These are phyloP conservation scores for Helleia helle DNA, from an alignment of 2,888 invertebrate genomes.

Conservation along the genomic window DNA sequence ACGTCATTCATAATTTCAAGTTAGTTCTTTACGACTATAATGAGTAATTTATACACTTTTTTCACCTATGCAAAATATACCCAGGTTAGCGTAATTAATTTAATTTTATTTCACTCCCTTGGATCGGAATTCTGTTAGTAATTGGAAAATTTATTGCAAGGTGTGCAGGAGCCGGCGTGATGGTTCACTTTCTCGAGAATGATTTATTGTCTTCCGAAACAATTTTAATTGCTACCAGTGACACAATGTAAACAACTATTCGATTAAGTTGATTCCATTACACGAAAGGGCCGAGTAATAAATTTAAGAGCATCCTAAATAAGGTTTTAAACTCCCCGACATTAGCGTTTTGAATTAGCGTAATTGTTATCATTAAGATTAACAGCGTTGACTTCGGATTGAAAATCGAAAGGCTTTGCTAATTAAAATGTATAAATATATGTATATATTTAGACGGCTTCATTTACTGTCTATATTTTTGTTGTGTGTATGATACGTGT, in stretches of 20 bases:
- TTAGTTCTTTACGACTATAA: no score
- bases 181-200: slow-evolving; percentile 70
- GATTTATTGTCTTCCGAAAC: slow-evolving; percentile 69
- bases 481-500: neutral
- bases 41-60: no score
- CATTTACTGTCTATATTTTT: neutral
- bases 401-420: neutral
- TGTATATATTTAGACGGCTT: no score
- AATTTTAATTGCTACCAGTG: slow-evolving; percentile 72
- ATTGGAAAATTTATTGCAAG: slow-evolving; percentile 72
- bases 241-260: slow-evolving; percentile 73
- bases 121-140: slow-evolving; percentile 59
- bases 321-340: slow-evolving; percentile 22
- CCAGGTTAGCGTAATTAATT: slow-evolving; percentile 45
- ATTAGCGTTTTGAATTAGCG: slow-evolving; percentile 15
- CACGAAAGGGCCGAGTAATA: slow-evolving; percentile 49
- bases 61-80: no score
- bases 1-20: no score
- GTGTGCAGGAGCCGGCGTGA: slow-evolving; percentile 60
- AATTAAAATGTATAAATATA: neutral
- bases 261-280: slow-evolving; percentile 72
- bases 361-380: slow-evolving; percentile 8
- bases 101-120: slow-evolving; percentile 55
- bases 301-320: slow-evolving; percentile 52
- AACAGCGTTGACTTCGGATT: slow-evolving; percentile 5